Percentiles rank a stretch among this genome's conserved stretches.
Conservation (phyloP, 2,888 invertebrate species). For the Brenthis ino region DNA sequence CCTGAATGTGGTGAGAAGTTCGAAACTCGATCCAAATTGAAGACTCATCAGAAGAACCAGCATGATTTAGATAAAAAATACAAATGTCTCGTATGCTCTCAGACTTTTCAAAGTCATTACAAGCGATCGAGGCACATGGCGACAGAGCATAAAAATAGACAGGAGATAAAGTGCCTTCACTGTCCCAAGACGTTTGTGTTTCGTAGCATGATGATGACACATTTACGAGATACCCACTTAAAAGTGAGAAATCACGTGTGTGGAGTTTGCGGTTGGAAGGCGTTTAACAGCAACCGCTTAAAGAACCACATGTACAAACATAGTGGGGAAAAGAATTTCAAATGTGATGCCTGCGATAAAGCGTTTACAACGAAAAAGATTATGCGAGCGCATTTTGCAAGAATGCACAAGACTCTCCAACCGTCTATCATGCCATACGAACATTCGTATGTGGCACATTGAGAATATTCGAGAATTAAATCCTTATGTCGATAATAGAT, state of each 20-base stretch:
- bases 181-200: slow-evolving; percentile 75
- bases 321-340: slow-evolving; percentile 75
- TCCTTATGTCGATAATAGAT: too few species aligned
- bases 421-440: slow-evolving; percentile 52
- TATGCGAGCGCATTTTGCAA: slow-evolving; percentile 67
- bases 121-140: slow-evolving; percentile 72
- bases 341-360: slow-evolving; percentile 70
- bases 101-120: slow-evolving; percentile 68
- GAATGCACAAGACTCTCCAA: slow-evolving; percentile 64
- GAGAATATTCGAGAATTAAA: neutral
- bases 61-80: slow-evolving; percentile 76
- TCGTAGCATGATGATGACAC: slow-evolving; percentile 75
- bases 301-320: slow-evolving; percentile 78
- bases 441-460: slow-evolving; percentile 53
- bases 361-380: slow-evolving; percentile 74
- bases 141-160: slow-evolving; percentile 64
- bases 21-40: slow-evolving; percentile 72
- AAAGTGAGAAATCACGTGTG: slow-evolving; percentile 70
- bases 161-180: slow-evolving; percentile 70
- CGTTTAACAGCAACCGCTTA: slow-evolving; percentile 74
- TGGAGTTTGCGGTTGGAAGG: slow-evolving; percentile 70
- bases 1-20: slow-evolving; percentile 75
- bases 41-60: slow-evolving; percentile 71
- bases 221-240: slow-evolving; percentile 67
- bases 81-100: slow-evolving; percentile 73